These are phyloP conservation scores for Serranus cabrilla DNA, from an alignment of 2,797 vertebrate species.

Conservation along the genomic window DNA sequence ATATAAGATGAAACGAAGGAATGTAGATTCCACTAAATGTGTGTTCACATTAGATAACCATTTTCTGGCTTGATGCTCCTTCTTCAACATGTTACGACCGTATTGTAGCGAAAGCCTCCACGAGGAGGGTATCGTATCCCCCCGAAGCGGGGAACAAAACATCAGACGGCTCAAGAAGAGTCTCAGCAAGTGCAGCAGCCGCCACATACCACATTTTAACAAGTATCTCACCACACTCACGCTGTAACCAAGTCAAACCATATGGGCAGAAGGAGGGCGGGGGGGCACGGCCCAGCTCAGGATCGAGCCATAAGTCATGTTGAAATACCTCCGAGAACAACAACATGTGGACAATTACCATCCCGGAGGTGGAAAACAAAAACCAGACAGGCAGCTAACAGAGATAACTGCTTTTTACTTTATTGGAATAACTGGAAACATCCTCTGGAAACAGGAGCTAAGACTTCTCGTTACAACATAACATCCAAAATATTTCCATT, in stretches of 20 bases:
- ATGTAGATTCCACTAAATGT: slow-evolving; percentile 13
- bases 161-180: slow-evolving; percentile 77
- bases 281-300: slow-evolving; percentile 55
- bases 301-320: slow-evolving; percentile 87
- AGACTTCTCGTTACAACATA: neutral
- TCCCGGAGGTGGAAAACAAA: slow-evolving; percentile 71
- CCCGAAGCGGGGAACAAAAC: slow-evolving; percentile 58
- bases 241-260: slow-evolving; percentile 93
- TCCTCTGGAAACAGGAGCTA: neutral
- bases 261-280: slow-evolving; percentile 79
- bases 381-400: slow-evolving; percentile 65
- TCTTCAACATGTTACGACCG: slow-evolving; percentile 40
- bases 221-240: slow-evolving; percentile 89
- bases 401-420: slow-evolving; percentile 41
- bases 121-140: slow-evolving; percentile 44
- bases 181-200: slow-evolving; percentile 82
- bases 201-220: slow-evolving; percentile 89
- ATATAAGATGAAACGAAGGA: neutral
- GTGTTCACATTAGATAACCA: slow-evolving; percentile 1
- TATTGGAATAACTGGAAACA: slow-evolving; percentile 22
- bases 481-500: neutral
- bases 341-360: slow-evolving; percentile 86
- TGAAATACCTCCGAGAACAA: slow-evolving; percentile 81
- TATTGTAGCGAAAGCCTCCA: slow-evolving; percentile 38
- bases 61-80: slow-evolving; percentile 28